Base-by-base conservation (phyloP, 2,797 vertebrate genomes). In the Benthosema pterotum region DNA sequence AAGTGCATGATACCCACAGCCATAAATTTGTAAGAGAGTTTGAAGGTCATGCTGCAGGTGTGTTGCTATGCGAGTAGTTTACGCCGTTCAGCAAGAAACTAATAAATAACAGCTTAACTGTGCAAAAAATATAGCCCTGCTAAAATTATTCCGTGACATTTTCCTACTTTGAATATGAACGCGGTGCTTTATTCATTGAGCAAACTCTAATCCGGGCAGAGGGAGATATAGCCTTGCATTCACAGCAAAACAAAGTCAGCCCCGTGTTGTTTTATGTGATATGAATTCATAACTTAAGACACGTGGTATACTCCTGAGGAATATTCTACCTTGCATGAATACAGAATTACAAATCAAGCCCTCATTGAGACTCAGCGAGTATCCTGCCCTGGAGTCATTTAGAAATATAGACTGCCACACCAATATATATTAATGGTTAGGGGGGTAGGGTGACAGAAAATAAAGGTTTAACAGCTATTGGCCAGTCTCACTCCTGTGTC, bases 401-500 rank as follows among this genome's bases (percentile, higher is more conserved):
- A 56, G 69, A 80, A 80, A 84, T 67, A 45, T 75, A 75, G 46
- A 50, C 15, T 69, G 61, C 17, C 11, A 66, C 60, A 74, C 60
- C 58, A 71, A 64, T 79, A 76, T 83, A 80, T 83, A 80, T 84
- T 83, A 83, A 78, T 77, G 79, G 69, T 80, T 72, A 14, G 51
- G 42, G 63, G 66, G 54, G 72, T 69, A 71, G 45, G 57, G 63
- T 15, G 57, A 80, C 63, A 15, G 60, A 83, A 25, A 62, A 57
- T 71, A 60, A 49, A 56, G 77, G 83, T 84, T 85, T 87, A 89
- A 84, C 76, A 75, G 75, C 87, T 78, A 86, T 75, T 78, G 80
- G 77, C 69, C 74, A 72, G 75, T 72, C 65, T 16, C 46, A 69
- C 82, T 80, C 83, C 71, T 67, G 74, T 77, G 86, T 80, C 83